Percentiles rank a stretch among this genome's conserved stretches.
Evolutionary conservation across 2,113 vertebrate genomes (phyloP).

Genomic region (Spizaetus ornatus): DNA sequence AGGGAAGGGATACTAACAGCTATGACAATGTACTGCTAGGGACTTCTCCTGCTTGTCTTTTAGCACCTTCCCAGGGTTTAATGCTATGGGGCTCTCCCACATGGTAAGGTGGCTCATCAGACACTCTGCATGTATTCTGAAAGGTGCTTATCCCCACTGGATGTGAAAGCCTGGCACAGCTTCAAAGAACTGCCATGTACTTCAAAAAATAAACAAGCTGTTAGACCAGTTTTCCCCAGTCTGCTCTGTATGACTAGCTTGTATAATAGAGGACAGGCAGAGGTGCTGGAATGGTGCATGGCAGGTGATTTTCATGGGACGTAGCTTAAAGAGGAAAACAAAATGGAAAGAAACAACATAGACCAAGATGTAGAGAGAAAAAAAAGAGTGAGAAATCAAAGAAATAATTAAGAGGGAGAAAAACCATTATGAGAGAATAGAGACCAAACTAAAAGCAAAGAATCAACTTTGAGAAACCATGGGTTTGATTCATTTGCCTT

Average conservation of each 20-base stretch:
- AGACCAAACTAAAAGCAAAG: background rate
- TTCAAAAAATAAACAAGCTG: background rate
- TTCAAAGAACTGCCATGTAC: background rate
- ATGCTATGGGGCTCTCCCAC: background rate
- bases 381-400: background rate
- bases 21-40: background rate
- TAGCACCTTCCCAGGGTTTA: background rate
- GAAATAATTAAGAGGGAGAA: background rate
- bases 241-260: background rate
- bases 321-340: background rate
- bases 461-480: background rate
- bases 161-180: background rate
- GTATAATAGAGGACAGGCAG: background rate
- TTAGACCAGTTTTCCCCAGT: background rate
- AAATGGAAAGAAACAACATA: background rate
- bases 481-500: background rate
- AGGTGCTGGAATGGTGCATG: background rate
- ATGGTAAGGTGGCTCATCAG: background rate
- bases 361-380: background rate
- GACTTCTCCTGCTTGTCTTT: background rate
- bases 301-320: background rate
- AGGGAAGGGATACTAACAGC: background rate
- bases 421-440: background rate
- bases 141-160: background rate
- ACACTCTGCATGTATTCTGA: background rate